phyloP scores from a whole-genome alignment of 1,140 invertebrate genomes.

The Spodoptera frugiperda region DNA sequence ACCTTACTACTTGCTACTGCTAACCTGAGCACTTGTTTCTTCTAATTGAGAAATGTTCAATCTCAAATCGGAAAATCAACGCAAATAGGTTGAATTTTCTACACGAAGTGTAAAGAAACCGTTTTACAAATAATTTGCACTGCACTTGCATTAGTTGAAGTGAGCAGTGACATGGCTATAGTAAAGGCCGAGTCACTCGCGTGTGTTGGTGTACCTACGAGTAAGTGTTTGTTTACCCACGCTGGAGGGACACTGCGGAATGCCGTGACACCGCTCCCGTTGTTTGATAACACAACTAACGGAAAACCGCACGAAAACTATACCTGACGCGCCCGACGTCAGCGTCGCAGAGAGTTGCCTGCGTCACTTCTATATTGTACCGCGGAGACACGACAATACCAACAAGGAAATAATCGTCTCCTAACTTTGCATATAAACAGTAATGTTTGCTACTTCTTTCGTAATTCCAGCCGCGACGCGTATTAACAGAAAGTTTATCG shows the following conservation, averaged over 20 bases:
- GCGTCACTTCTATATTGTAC: background rate
- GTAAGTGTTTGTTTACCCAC: slow-evolving; percentile 34
- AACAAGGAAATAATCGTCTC: slow-evolving; percentile 10
- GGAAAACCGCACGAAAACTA: background rate
- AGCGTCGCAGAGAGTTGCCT: background rate
- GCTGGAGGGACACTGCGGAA: background rate
- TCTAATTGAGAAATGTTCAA: no score
- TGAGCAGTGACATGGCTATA: no score
- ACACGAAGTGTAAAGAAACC: no score
- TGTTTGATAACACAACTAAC: background rate
- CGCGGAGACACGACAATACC: background rate
- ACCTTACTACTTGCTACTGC: background rate
- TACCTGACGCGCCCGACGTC: background rate
- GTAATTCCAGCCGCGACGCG: background rate
- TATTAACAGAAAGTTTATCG: no score
- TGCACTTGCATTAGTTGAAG: no score
- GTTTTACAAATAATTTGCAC: no score
- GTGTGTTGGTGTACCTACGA: background rate
- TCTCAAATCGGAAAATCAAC: no score
- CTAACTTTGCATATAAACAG: background rate
- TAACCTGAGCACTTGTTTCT: no score
- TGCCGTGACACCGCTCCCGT: background rate
- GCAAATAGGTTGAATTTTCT: no score
- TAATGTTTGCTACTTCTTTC: slow-evolving; percentile 2
- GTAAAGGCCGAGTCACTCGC: no score